Base-by-base conservation (phyloP, 2,888 invertebrate genomes). In the Eristalis tenax region DNA sequence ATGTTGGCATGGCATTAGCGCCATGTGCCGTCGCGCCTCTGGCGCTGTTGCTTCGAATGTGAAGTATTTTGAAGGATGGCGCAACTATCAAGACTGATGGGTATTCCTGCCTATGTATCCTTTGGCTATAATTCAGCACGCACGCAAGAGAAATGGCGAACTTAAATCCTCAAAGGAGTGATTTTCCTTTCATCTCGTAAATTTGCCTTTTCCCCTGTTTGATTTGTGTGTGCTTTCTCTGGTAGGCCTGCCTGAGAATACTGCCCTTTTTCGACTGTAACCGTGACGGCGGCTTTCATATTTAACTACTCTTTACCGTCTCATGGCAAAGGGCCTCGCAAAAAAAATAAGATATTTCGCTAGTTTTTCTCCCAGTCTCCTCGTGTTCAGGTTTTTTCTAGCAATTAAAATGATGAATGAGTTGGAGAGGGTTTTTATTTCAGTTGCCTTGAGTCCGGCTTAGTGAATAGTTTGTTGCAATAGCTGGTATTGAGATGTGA, bases 351-450 rank as follows among this genome's bases (percentile, higher is more conserved):
- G 35, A 57, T 35, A 66, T 73, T 80, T 71, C 32, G 56, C 40
- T 68, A 63, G 18, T 50, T 18, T 50, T 66, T 68, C 68, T 22
- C 43, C 61, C 40, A 71, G 6, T n/a, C 32, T 66, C 68, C 61
- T 56, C 68, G 73, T 82, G 75, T 80, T 76, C 76, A 69, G 59
- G 83, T 68, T 83, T n/a, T 79, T 68, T 79, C 11, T 38, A 32
- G 87, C 87, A 87, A 87, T 87, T 87, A 87, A 87, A 76, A 83
- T 87, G 87, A 87, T 87, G 83, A 87, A 87, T 87, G 79, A 68
- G 56, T 4, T 35, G 28, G 65, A 18, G 71, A 80, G 76, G 83
- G 79, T 80, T 64, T 83, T 28, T 43, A 43, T 5, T 18, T 50
- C 2, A 18, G 32, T 63, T 59, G 32, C 11, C 23, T 50, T 59